Percentiles rank a stretch among this genome's conserved stretches.
Conservation (phyloP, 2,113 vertebrate species). For the Mastomys coucha region DNA sequence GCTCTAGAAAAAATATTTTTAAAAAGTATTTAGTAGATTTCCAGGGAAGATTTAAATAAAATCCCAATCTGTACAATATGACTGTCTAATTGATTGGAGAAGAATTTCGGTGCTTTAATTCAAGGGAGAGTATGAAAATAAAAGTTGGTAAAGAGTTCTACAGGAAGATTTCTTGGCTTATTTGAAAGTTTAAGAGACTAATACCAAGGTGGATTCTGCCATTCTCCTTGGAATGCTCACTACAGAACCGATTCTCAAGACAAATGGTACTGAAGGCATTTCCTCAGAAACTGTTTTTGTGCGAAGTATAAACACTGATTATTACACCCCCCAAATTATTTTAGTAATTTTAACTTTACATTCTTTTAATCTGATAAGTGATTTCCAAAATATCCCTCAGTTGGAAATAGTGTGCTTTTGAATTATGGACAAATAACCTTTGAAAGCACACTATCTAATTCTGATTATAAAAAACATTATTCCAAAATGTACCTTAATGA, state of each 20-base stretch:
- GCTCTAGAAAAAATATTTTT: neutral
- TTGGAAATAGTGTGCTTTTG: neutral
- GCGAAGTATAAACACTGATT: neutral
- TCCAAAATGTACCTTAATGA: slow-evolving; percentile 58
- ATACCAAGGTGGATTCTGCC: neutral
- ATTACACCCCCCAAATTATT: neutral
- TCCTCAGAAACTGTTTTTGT: slow-evolving; percentile 9
- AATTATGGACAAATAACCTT: neutral
- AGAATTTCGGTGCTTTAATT: neutral
- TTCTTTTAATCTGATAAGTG: slow-evolving; percentile 29
- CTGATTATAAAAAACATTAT: neutral
- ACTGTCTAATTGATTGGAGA: neutral
- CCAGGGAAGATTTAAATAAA: slow-evolving; percentile 2
- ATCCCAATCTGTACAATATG: slow-evolving; percentile 5
- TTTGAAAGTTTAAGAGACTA: slow-evolving; percentile 26
- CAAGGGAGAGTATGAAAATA: neutral
- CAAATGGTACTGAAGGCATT: neutral
- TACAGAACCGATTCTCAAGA: neutral
- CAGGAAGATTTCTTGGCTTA: slow-evolving; percentile 3
- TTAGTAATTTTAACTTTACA: slow-evolving; percentile 46
- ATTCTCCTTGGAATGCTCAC: neutral
- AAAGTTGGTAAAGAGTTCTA: neutral
- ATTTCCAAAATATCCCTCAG: slow-evolving; percentile 36
- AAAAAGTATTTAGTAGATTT: neutral
- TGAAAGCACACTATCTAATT: neutral